These are phyloP conservation scores for Lethenteron camtschaticum DNA, from an alignment of 2,113 vertebrate species.

Conservation along the genomic window DNA sequence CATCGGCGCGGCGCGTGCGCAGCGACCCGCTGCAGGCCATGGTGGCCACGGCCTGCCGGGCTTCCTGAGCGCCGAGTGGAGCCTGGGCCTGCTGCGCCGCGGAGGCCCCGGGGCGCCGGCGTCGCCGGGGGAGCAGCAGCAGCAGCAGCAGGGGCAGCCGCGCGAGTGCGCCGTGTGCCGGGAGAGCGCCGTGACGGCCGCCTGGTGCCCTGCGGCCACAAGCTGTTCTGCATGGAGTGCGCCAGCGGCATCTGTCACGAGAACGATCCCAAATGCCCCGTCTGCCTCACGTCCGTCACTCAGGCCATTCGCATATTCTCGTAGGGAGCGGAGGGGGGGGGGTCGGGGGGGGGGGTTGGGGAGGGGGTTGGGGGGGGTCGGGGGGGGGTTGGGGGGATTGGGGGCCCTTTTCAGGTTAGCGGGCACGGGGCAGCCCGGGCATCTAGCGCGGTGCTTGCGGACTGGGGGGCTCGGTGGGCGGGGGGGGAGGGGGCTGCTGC, in stretches of 20 bases:
- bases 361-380: no score
- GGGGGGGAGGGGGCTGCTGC: no score
- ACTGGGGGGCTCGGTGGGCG: no score
- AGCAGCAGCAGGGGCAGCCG: conserved; percentile 31
- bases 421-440: no score
- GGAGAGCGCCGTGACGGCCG: conserved; percentile 74
- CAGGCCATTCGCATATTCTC: conserved; percentile 98
- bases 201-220: conserved; percentile 86
- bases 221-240: conserved; percentile 97
- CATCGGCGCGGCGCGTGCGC: conserved; percentile 43
- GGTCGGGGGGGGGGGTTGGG: no score
- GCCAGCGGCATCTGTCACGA: conserved; percentile 74
- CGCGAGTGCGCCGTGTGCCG: conserved; percentile 73
- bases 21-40: conserved; percentile 42
- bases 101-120: conserved; percentile 14
- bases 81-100: conserved; percentile 41
- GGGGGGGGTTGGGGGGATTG: no score
- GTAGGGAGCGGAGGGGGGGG: conserved; percentile 17
- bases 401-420: no score
- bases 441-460: no score
- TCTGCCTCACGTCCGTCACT: conserved; percentile 64
- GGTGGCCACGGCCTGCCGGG: conserved; percentile 19
- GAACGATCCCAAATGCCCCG: conserved; percentile 52
- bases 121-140: conserved; percentile 6
- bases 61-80: conserved; percentile 28